Conservation (phyloP, 1,140 invertebrate genomes). For the Hypothenemus hampei region DNA sequence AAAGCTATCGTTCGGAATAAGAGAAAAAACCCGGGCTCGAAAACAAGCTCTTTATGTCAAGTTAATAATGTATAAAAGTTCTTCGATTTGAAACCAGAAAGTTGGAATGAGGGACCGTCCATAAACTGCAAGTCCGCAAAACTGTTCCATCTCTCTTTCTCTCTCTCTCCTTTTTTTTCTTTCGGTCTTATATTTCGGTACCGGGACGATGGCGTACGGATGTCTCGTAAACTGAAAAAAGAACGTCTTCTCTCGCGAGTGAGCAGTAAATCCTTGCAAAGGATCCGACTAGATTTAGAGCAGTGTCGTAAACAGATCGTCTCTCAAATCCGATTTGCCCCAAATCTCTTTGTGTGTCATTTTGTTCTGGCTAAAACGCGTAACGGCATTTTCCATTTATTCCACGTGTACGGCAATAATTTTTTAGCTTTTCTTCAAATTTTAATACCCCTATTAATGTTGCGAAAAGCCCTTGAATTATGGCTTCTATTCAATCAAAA, state of each 20-base stretch:
- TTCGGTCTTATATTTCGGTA: background rate
- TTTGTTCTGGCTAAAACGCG: conserved; percentile 5
- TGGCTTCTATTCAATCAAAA: too few species aligned
- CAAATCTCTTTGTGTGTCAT: conserved; percentile 16
- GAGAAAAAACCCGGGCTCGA: too few species aligned
- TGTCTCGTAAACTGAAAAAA: conserved; percentile 22
- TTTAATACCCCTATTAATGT: too few species aligned
- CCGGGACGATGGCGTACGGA: background rate
- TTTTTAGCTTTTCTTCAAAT: too few species aligned
- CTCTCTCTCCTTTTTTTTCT: too few species aligned
- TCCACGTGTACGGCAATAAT: too few species aligned
- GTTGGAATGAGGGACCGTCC: conserved; percentile 12
- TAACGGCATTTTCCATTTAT: conserved; percentile 1
- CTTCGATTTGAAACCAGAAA: background rate
- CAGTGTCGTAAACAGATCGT: conserved; percentile 28
- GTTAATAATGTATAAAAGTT: background rate
- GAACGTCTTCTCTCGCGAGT: conserved; percentile 10
- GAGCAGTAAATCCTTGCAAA: conserved; percentile 21
- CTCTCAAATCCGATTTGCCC: conserved; percentile 24
- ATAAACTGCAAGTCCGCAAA: conserved; percentile 11
- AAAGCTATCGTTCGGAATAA: too few species aligned
- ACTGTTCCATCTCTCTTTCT: too few species aligned
- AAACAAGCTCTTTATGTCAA: too few species aligned
- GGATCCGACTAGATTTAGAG: conserved; percentile 23
- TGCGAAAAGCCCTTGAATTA: too few species aligned